phyloP scores from a whole-genome alignment of 2,797 vertebrate genomes.

The Thaleichthys pacificus region DNA sequence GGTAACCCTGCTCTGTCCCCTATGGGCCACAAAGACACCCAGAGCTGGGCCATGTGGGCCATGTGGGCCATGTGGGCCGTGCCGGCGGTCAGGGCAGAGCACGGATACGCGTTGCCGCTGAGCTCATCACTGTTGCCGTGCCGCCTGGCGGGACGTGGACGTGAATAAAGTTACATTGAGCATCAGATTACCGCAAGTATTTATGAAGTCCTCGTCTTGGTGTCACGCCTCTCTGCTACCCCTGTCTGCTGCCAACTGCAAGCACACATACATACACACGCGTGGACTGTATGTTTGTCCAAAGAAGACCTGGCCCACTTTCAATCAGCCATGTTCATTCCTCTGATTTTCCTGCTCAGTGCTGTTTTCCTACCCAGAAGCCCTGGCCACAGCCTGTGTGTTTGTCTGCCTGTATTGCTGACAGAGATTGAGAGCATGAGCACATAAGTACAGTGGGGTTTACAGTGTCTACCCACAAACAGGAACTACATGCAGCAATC shows the following conservation, averaged over 20 bases:
- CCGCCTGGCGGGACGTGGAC: background rate
- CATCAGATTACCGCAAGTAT: slow-evolving; percentile 7
- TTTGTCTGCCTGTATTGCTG: background rate
- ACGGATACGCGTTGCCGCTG: background rate
- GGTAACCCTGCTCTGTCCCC: background rate
- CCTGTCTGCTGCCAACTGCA: slow-evolving; percentile 3
- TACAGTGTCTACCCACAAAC: background rate
- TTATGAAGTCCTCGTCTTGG: background rate
- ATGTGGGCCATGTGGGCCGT: background rate
- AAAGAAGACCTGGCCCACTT: too few species aligned
- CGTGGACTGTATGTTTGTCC: background rate
- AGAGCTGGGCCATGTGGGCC: background rate
- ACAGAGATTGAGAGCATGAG: background rate
- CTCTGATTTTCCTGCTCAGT: background rate
- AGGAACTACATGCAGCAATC: background rate
- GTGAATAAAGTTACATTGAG: background rate
- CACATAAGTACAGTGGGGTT: background rate
- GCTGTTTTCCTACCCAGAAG: too few species aligned
- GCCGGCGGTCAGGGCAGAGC: background rate
- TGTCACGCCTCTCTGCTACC: background rate
- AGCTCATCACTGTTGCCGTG: slow-evolving; percentile 1
- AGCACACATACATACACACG: background rate
- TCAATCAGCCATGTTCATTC: background rate
- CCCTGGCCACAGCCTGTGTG: background rate
- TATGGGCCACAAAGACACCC: background rate